Evolutionary conservation across 2,113 vertebrate species (phyloP), one percentile per base, ranked within the genome.

Genomic region (Varanus komodoensis): DNA sequence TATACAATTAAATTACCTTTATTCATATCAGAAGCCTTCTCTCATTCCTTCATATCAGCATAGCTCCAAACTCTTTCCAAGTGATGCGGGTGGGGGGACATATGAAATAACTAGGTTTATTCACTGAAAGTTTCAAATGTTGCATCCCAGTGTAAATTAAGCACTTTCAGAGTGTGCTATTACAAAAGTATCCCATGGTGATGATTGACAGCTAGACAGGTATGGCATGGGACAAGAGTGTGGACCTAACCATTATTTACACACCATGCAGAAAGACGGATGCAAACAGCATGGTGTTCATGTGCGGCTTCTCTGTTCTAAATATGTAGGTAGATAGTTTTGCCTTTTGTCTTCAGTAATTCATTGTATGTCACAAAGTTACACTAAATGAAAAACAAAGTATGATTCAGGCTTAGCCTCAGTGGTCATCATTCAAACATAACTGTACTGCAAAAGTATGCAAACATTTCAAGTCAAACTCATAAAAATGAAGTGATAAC

Each of bases 71-170:
- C 75, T 57, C 84, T 6, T 87, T 86, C 84, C 12, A 4, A 80
- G 34, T 32, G 64, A 93, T 4, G 3, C 38, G 87, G 61, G 38
- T 44, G 38, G 48, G 86, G 75, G 86, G 25, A 50, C 8, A 57
- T 87, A 4, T 73, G 8, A 21, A 17, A 82, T 90, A 27, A 90
- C 88, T 80, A 44, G 32, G 8, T 84, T 44, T 71, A 89, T 91
- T 64, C 90, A 83, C 84, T 89, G 81, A 80, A 91, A 64, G 69
- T 68, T 90, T 92, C 71, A 57, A 82, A 80, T 32, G 67, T 27
- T 21, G 90, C 67, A 82, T 80, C 81, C 89, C 84, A 50, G 29
- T 87, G 73, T 88, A 86, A 93, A 90, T 85, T 84, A 90, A 89
- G 48, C 68, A 69, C 54, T 27, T 88, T 19, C 21, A 75, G 5